Percentiles rank a stretch among this genome's conserved stretches.
Evolutionary conservation across 2,113 vertebrate species (phyloP).

Genomic region (Podiceps cristatus): DNA sequence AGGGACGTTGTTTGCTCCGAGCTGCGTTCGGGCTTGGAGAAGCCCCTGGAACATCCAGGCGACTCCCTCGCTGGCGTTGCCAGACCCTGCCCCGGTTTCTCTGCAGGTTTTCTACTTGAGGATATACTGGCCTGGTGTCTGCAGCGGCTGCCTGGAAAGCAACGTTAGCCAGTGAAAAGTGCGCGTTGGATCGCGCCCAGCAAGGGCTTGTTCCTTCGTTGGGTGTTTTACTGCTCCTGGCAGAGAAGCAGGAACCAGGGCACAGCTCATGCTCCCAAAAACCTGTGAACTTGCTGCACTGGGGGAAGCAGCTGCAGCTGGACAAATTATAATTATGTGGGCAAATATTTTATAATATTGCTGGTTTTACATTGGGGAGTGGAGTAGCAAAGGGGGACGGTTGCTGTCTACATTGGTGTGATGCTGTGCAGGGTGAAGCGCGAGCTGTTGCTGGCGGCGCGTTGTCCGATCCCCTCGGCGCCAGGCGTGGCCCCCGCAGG

Average conservation of each 20-base stretch:
- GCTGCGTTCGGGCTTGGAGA: neutral
- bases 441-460: neutral
- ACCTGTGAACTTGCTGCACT: neutral
- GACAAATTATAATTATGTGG: neutral
- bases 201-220: neutral
- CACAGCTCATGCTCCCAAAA: neutral
- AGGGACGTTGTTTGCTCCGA: neutral
- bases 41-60: neutral
- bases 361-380: neutral
- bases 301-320: neutral
- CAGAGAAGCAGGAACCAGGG: neutral
- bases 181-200: neutral
- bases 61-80: neutral
- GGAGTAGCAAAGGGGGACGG: fast-evolving
- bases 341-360: neutral
- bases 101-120: neutral
- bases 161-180: neutral
- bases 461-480: fast-evolving
- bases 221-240: neutral
- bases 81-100: neutral
- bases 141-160: neutral
- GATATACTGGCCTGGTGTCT: neutral
- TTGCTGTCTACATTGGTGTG: neutral
- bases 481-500: neutral
- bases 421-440: no score